Evolutionary conservation across 2,113 vertebrate species (phyloP), one percentile per base, ranked within the genome.

Genomic region (Toxostoma redivivum): DNA sequence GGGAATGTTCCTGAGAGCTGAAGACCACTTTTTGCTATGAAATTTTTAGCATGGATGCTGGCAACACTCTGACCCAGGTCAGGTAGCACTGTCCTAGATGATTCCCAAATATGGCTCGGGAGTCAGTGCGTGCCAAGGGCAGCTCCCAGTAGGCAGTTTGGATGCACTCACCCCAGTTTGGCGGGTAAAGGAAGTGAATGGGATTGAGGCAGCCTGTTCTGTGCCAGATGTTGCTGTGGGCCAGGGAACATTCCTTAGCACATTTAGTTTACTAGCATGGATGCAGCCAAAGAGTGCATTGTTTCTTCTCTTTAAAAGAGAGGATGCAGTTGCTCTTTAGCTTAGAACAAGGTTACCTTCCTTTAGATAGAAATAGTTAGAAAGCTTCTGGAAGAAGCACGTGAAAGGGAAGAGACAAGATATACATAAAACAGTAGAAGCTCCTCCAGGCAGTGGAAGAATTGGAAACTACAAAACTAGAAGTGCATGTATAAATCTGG

Each of bases 171-270:
- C 15, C 69, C 81, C 69, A 53, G 42, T 71, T 79, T 94, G 95
- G 65, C 21, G 0, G 71, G 85, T 62, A 66, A 64, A 21, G 74
- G 70, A 95, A 77, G 47, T 86, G 86, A 88, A 93, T 31, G 35
- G 64, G 60, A 86, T 31, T 80, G 56, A 93, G 47, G 64, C 67
- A 86, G 82, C 24, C 60, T 90, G 17, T 64, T 76, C 24, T 87
- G 53, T 93, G 92, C 90, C 93, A 96, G 61, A 91, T 67, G 28
- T 28, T 88, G 31, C 69, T 83, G 35, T 86, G 71, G 67, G 79
- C 92, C 94, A 94, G 86, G 51, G 60, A 96, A 90, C 72, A 86
- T 92, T 97, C 80, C 88, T 95, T 51, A 90, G 47, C 35, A 73
- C 88, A 66, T 80, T 77, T 50, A 70, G 67, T 95, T 97, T 92